These are phyloP conservation scores for Sula dactylatra DNA, from an alignment of 2,113 vertebrate species.

Conservation along the genomic window DNA sequence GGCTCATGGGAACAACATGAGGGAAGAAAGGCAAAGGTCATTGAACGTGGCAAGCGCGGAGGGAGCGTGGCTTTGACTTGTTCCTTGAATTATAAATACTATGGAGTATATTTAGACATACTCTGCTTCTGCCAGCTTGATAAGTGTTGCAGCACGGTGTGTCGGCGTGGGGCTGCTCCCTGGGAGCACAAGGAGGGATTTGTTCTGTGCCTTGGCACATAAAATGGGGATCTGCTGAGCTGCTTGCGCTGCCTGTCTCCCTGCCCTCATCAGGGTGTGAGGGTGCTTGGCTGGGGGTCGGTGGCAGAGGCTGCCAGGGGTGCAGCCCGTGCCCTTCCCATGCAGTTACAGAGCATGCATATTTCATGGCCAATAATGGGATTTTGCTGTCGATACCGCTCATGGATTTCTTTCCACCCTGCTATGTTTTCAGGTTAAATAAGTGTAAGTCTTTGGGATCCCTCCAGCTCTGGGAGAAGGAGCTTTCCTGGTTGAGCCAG, in stretches of 20 bases:
- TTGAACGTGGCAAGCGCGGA: background rate
- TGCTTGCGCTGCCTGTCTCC: background rate
- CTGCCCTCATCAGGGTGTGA: background rate
- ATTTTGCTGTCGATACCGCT: conserved; percentile 23
- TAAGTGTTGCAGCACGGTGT: fast-evolving
- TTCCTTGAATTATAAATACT: background rate
- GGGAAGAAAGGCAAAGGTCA: background rate
- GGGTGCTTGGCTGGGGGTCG: background rate
- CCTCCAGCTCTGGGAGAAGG: background rate
- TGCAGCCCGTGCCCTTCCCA: background rate
- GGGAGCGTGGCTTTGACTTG: fast-evolving
- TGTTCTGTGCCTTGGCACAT: background rate
- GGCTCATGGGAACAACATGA: background rate
- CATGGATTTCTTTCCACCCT: background rate
- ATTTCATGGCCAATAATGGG: conserved; percentile 57
- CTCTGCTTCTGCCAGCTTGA: background rate
- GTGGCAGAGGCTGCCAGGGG: background rate
- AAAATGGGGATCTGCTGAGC: background rate
- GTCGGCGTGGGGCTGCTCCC: background rate
- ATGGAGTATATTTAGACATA: background rate
- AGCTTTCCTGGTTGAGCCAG: background rate
- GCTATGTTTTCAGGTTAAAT: conserved; percentile 43
- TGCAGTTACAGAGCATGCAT: background rate
- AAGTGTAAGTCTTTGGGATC: background rate
- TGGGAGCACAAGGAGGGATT: background rate